Base-by-base conservation (phyloP, 2,888 invertebrate genomes). In the Molorchus minor region DNA sequence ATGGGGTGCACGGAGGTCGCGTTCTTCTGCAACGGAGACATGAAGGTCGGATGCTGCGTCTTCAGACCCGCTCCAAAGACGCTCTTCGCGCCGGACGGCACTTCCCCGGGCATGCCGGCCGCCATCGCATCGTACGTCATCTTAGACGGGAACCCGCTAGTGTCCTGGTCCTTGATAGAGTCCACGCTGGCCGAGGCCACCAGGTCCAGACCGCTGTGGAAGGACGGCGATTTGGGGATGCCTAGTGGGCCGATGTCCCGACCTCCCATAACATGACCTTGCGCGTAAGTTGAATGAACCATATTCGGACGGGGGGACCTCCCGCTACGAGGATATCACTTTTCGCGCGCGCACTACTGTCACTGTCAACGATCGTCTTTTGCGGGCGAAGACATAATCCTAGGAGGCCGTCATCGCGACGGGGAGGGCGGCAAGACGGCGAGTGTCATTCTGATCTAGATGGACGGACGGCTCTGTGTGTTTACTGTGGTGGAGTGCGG, bases 181-280 rank as follows among this genome's bases (percentile, higher is more conserved):
- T 75, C 75, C 56, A 75, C 73, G 66, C 74, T 78, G 71, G 86
- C 87, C 70, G 85, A 87, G 61, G 91, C 90, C 73, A 91, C 90
- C 75, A 91, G 86, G 80, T 93, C 92, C 71, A 93, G 84, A 58
- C 92, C 93, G 81, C 92, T 91, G 82, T 93, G 93, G 82, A 93
- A 93, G 78, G 92, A 93, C 68, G 93, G 93, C 74, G 92, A 92
- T 82, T 93, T 93, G 71, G 93, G 93, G 77, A 93, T 89, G 69
- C 92, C 67, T 51, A 67, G 44, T 2, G 66, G 68, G 35, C 63
- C 58, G n/a, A 53, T 52, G 56, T 75, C 75, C 61, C 78, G 77
- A 72, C 75, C 75, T 59, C 77, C 77, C 76, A 77, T 75, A 66
- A 78, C 78, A 75, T 78, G 77, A 72, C 76, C 77, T 74, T 80